These are phyloP conservation scores for Willisornis vidua DNA, from an alignment of 2,113 vertebrate species.

Conservation along the genomic window DNA sequence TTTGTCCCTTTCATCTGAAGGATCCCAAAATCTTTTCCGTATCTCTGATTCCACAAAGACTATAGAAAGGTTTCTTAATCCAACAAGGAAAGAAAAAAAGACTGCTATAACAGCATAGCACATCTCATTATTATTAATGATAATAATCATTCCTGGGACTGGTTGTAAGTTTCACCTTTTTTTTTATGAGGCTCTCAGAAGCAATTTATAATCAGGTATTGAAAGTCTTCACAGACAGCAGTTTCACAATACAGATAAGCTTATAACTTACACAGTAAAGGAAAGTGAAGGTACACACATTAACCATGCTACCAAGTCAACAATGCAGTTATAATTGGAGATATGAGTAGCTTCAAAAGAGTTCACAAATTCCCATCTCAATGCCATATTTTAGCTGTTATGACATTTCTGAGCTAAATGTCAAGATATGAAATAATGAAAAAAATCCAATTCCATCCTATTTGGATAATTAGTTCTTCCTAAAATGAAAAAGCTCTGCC, in stretches of 20 bases:
- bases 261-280: neutral
- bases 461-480: slow-evolving; percentile 3
- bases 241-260: neutral
- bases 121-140: slow-evolving; percentile 36
- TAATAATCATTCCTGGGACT: slow-evolving; percentile 8
- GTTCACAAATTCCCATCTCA: neutral
- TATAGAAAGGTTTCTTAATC: neutral
- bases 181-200: slow-evolving; percentile 16
- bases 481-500: neutral
- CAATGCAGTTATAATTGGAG: neutral
- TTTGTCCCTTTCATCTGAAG: slow-evolving; percentile 3
- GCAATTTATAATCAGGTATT: slow-evolving; percentile 6
- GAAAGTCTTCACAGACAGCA: neutral
- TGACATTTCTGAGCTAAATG: neutral
- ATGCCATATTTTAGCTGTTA: neutral
- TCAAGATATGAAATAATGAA: slow-evolving; percentile 13
- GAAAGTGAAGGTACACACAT: neutral
- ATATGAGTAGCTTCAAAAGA: neutral
- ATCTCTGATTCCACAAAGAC: neutral
- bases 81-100: neutral
- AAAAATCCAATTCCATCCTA: neutral
- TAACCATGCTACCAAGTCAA: neutral
- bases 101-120: neutral
- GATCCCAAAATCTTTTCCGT: neutral
- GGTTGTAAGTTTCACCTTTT: neutral